Percentiles rank a stretch among this genome's conserved stretches.
phyloP scores from a whole-genome alignment of 2,113 vertebrate genomes.

The Calypte anna region DNA sequence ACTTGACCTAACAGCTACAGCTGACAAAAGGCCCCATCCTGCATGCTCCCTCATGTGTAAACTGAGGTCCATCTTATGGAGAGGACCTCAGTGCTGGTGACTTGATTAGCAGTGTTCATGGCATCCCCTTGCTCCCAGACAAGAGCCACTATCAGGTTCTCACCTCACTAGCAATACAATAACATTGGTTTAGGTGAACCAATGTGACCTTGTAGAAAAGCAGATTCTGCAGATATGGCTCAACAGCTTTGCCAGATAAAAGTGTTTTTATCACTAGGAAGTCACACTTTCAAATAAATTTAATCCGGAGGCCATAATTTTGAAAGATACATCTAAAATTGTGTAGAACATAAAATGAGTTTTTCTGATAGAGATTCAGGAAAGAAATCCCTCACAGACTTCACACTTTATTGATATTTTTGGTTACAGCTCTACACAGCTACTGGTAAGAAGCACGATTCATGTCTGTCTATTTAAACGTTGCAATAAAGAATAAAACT shows the following conservation, averaged over 20 bases:
- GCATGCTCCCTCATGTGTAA: fast-evolving
- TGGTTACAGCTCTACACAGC: neutral
- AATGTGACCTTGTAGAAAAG: constrained; percentile 25
- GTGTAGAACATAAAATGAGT: constrained; percentile 14
- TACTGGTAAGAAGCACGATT: neutral
- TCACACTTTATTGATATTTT: constrained; percentile 41
- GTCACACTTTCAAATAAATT: constrained; percentile 48
- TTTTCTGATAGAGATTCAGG: neutral
- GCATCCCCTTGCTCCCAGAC: neutral
- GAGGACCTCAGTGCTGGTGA: fast-evolving
- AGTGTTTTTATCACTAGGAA: constrained; percentile 40
- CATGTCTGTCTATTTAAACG: neutral
- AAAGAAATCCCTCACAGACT: constrained; percentile 1
- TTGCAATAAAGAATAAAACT: constrained; percentile 23
- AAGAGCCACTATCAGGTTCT: neutral
- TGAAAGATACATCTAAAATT: constrained; percentile 16
- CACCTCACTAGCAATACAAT: neutral
- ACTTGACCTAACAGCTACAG: fast-evolving
- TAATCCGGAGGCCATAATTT: neutral
- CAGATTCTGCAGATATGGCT: neutral
- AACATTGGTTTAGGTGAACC: neutral
- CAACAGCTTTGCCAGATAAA: neutral
- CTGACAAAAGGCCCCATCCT: neutral
- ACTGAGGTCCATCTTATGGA: neutral
- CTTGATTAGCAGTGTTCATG: neutral